Base-by-base conservation (phyloP, 2,888 invertebrate genomes). In the Charanyca ferruginea region DNA sequence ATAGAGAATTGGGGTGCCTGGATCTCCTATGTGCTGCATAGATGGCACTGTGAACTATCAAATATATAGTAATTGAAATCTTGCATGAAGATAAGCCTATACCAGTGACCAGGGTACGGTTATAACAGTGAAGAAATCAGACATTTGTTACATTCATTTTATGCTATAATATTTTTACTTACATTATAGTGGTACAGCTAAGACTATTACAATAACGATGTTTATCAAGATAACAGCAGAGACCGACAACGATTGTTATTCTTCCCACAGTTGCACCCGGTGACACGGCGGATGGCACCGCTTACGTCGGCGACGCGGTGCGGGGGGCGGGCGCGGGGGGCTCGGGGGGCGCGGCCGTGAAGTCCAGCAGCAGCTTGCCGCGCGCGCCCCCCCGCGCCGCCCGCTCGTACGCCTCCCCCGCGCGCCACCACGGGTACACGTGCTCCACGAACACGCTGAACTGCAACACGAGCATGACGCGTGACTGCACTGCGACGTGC, bases 341-440 rank as follows among this genome's bases (percentile, higher is more conserved):
- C 2, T 18, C 32, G 0, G 66, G 61, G 8, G 71, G 47, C 54
- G 59, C 58, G 73, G 73, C 62, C 23, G 79, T 69, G 85, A 92
- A 89, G 89, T 94, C 93, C 18, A 95, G 84, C 80, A 98, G 96
- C 79, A 98, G 94, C 96, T 98, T 98, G 74, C 98, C 98, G 84
- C 98, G 96, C 82, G 97, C 95, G 88, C 97, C 97, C 1, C 98
- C 98, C 38, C 90, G 87, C 57, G 92, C 91, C 49, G 97, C 93
- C 77, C 95, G 96, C 84, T 96, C 92, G 87, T 97, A 98, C 4
- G 98, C 99, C 73, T 66, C 61, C 6, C 5, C 11, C 25, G 53
- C 80, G 32, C 48, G 32, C 68, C 70, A 59, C 74, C 74, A 80
- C 62, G 65, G 61, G 66, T 18, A 78, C 70, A 63, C 71, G 45